Evolutionary conservation across 2,888 invertebrate species (phyloP), one percentile per base, ranked within the genome.

Genomic region (Euplexia lucipara): DNA sequence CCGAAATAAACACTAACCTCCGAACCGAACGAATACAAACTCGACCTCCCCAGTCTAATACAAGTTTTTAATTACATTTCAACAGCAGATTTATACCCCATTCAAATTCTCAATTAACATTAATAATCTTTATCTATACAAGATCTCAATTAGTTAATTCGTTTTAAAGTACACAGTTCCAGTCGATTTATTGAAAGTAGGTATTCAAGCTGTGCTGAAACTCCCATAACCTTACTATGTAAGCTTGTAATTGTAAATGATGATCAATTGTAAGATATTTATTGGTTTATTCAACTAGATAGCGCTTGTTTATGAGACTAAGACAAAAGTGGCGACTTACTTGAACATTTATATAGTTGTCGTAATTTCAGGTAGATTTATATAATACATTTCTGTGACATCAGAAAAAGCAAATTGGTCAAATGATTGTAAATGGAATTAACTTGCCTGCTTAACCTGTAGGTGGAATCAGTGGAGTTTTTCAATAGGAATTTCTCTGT

Each of bases 251-350:
- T 73, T 26, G 57, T 71, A 12, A 72, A 12, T 54, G 22, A 63
- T 41, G 79, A 60, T 52, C 61, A 65, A 65, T 59, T 64, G 37
- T 18, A 68, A 75, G 34, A 20, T 75, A 64, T 75, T 75, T 75
- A 75, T 75, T 61, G 75, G 69, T 75, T 59, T 61, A 79, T 64
- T 75, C 69, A 75, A 42, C 45, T 12, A 34, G 56, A 54, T 64
- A 42, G 35, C 4, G 12, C 18, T 49, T 20, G 18, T 70, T 76
- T 76, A 71, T 60, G 71, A 22, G 51, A 35, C 7, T 32, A 16
- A 4, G 9, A 39, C 22, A 10, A 39, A 39, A 22, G 32, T 51
- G n/a, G 45, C 22, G 42, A 34, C 14, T 26, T 9, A 70, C 51
- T 70, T 10, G 37, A 59, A 26, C 20, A 26, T 44, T 54, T 53